Base-by-base conservation (phyloP, 1,140 invertebrate genomes). In the Drosophila sp. region DNA sequence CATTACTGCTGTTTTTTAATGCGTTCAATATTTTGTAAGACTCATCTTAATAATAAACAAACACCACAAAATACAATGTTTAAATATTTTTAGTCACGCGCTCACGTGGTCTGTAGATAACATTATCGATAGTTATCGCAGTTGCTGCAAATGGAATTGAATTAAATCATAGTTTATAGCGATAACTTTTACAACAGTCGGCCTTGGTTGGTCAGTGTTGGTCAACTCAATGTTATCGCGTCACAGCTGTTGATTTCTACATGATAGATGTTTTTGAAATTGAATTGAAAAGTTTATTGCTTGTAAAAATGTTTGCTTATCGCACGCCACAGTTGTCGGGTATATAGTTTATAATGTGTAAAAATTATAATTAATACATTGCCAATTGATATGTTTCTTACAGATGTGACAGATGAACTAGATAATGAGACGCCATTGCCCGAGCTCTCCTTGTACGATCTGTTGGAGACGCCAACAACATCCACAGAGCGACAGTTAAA, bases 391-490 rank as follows among this genome's bases (percentile, higher is more conserved):
- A 29, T 51, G n/a, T 18, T 27, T 62, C 11, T 51, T 40, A 18
- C 27, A 21, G 21, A 21, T 21, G 21, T 21, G 21, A 38, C 62
- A 91, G 90, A 90, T 46, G 54, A 74, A 34, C 56, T 90, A 5
- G 81, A 80, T 25, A 84, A 91, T 54, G 77, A 57, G 7, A 73
- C 82, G n/a, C 64, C 86, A 7, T 53, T 91, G 57, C 82, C 77
- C 7, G 90, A 91, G 43, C 41, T 91, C 14, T 89, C 90, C 50
- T 73, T 91, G 36, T 84, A 84, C 11, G 90, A 91, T 67, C 64
- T 91, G 7, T 34, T 91, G 36, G 90, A 91, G 9, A 25, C 76
- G 16, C 48, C 90, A 45, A 38, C 54, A n/a, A 53, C 56, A 48
- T 56, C 80, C 36, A 73, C 79, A 72, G 63, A 76, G 34, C 78